Conservation (phyloP, 2,888 invertebrate genomes). For the Lepidochrysops patricia region DNA sequence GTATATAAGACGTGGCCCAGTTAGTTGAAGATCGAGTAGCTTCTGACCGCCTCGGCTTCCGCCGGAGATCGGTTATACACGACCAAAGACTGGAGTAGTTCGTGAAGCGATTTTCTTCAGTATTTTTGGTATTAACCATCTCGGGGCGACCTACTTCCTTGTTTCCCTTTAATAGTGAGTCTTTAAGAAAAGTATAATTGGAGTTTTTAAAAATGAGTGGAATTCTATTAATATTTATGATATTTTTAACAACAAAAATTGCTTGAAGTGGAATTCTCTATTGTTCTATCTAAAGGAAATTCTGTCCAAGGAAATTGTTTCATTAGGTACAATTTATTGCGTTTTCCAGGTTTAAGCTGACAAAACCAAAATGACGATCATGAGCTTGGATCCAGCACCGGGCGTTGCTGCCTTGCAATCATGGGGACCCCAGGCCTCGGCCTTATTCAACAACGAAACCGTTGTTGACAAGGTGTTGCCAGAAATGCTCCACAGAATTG, state of each 20-base stretch:
- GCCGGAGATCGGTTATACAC: constrained; percentile 60
- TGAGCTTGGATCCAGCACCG: constrained; percentile 59
- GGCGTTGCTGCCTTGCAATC: constrained; percentile 62
- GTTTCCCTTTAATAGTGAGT: constrained; percentile 36
- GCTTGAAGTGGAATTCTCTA: not conserved
- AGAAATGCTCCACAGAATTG: constrained; percentile 84
- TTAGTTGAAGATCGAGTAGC: constrained; percentile 48
- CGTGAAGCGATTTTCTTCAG: constrained; percentile 73
- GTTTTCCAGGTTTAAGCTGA: constrained; percentile 19
- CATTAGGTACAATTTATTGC: not conserved
- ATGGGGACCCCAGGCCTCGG: constrained; percentile 64
- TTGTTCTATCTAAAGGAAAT: not conserved
- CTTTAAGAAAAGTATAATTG: constrained; percentile 21
- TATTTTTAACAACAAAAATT: too few species aligned
- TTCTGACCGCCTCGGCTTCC: constrained; percentile 57
- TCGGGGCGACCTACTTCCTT: constrained; percentile 44
- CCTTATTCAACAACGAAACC: constrained; percentile 79
- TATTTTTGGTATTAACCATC: constrained; percentile 65
- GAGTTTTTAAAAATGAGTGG: not conserved
- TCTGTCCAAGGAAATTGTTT: not conserved
- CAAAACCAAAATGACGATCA: constrained; percentile 47
- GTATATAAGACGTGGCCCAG: constrained; percentile 49
- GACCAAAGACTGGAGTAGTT: constrained; percentile 73
- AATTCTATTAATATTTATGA: too few species aligned
- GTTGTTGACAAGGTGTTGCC: constrained; percentile 87